These are phyloP conservation scores for Cephus sareptanus DNA, from an alignment of 2,888 invertebrate genomes.

Conservation along the genomic window DNA sequence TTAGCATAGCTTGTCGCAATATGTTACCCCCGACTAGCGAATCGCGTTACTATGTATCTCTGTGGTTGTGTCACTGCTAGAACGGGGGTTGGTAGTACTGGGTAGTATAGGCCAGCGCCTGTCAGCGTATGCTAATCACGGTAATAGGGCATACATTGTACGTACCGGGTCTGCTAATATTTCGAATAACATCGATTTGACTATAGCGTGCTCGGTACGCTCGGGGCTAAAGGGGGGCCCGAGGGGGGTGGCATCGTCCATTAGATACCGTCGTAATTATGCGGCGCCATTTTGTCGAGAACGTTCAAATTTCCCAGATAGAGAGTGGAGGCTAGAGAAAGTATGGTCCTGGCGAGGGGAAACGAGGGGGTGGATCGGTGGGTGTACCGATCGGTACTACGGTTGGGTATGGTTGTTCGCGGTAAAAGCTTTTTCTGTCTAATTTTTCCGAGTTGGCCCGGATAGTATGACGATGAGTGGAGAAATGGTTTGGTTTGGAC, in stretches of 20 bases:
- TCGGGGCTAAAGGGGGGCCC: slow-evolving; percentile 28
- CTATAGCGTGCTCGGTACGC: slow-evolving; percentile 24
- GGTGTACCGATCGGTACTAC: background rate
- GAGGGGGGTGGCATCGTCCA: slow-evolving; percentile 44
- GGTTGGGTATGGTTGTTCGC: background rate
- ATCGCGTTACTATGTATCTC: slow-evolving; percentile 28
- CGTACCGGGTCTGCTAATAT: slow-evolving; percentile 50
- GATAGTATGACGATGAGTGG: background rate
- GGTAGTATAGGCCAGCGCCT: slow-evolving; percentile 41
- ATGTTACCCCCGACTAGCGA: slow-evolving; percentile 45
- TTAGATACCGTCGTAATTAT: slow-evolving; percentile 49
- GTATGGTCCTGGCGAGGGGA: background rate
- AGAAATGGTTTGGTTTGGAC: background rate
- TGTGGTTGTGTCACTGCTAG: slow-evolving; percentile 26
- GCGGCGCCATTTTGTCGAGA: slow-evolving; percentile 18
- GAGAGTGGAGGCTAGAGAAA: background rate
- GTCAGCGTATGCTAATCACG: slow-evolving; percentile 64
- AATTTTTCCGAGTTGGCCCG: background rate
- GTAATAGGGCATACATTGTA: slow-evolving; percentile 60
- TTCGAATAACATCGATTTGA: slow-evolving; percentile 58
- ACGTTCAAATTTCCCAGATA: background rate
- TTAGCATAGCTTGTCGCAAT: slow-evolving; percentile 63
- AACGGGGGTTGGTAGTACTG: slow-evolving; percentile 29
- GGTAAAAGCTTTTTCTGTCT: background rate
- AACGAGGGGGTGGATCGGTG: background rate